Evolutionary conservation across 1,140 invertebrate species (phyloP), one percentile per base, ranked within the genome.

Genomic region (Hylyphantes graminicola): DNA sequence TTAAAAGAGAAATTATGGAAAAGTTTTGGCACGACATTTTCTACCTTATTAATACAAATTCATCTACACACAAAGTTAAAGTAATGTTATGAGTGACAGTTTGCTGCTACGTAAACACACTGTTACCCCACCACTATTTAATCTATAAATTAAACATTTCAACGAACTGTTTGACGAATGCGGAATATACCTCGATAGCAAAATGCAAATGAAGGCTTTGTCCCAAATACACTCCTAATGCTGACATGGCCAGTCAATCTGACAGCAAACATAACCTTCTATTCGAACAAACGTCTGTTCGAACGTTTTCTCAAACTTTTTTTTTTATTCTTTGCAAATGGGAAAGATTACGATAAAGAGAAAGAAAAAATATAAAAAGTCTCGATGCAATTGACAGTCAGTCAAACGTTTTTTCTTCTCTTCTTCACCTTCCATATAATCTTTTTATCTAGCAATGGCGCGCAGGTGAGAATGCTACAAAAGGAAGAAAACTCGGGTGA

Each of bases 391-490:
- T 68, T 78, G 77, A 59, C 64, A 80, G 77, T 57, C 77, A 78
- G 76, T 78, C 76, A 78, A 57, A 78, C 76, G 61, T 35, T 77
- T 35, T 35, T 77, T 77, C 53, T 77, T 77, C 70, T 77, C 17
- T 50, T 50, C 11, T 51, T 15, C 17, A 8, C 12, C 48, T 72
- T n/a, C 59, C 50, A n/a, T 54, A 21, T 64, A 51, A 50, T 64
- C 74, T 76, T 76, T 76, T 76, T 64, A 61, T 76, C 74, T 63
- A 51, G 72, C 6, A 53, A 35, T 35, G 9, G 57, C 57, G 17
- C 35, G 76, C 76, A 80, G 77, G 77, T 80, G 77, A 80, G 77
- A 80, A 80, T 80, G 19, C n/a, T 53, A 74, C 53, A 74, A 74
- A 57, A 57, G 54, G 17, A 35, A 70, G 67, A 48, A 63, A 76